phyloP scores from a whole-genome alignment of 2,113 vertebrate species.

The Rhipidura dahli region DNA sequence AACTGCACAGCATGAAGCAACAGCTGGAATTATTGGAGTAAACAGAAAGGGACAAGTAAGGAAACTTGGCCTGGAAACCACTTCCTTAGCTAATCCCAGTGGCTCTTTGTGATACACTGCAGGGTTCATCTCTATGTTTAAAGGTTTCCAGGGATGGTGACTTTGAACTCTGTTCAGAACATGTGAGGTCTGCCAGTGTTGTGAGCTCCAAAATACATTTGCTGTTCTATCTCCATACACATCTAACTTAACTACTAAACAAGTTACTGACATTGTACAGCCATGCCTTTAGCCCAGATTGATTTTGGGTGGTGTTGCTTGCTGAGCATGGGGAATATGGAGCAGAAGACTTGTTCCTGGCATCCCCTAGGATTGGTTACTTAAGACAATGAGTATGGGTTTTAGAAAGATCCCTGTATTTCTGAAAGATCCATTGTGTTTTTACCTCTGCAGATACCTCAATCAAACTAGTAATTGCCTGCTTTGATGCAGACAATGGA shows the following conservation, averaged over 20 bases:
- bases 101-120: not conserved
- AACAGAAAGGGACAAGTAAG: constrained; percentile 98
- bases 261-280: not conserved
- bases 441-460: not conserved
- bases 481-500: not conserved
- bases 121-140: not conserved
- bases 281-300: not conserved
- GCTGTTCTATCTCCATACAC: not conserved
- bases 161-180: not conserved
- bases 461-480: not conserved
- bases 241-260: not conserved
- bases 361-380: not conserved
- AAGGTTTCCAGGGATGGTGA: not conserved
- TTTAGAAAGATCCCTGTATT: not conserved
- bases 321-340: not conserved
- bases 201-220: not conserved
- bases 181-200: not conserved
- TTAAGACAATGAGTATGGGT: not conserved
- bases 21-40: constrained; percentile 97
- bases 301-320: not conserved
- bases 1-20: constrained; percentile 94
- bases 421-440: not conserved
- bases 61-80: not conserved
- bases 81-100: not conserved
- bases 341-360: not conserved